Base-by-base conservation (phyloP, 1,140 invertebrate genomes). In the Cyphomyrmex costatus region DNA sequence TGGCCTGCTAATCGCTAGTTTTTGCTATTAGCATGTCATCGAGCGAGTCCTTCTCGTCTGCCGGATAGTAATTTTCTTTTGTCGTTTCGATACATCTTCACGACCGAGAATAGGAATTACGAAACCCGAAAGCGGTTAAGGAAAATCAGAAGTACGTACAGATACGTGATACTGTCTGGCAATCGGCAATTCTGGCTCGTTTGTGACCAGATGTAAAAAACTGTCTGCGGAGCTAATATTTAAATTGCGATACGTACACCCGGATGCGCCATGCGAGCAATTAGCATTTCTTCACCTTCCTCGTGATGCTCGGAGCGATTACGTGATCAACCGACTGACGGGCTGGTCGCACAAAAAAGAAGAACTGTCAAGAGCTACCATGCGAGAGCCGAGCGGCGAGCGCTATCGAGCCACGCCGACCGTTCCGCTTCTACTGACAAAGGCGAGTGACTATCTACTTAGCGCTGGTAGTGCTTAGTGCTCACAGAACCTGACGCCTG, bases 161-260 rank as follows among this genome's bases (percentile, higher is more conserved):
- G 36, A 2, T 66, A 66, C 19, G 16, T 33, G 60, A 61, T 33
- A 65, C 14, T n/a, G 36, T 42, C 36, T 8, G 10, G 36, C 36
- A 36, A 7, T 36, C 33, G 33, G 6, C 33, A 36, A 63, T 21
- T 12, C 7, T 19, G 16, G 8, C 3, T 14, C 14, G 30, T 51
- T n/a, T 27, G n/a, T n/a, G 42, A 14, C 36, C 21, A 42, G 16
- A 24, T 8, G 16, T 16, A 8, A 16, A 8, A 16, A 10, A 27
- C 14, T 27, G 21, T 49, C 24, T 49, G 46, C 10, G 42, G 33
- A 51, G 21, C 8, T 19, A 49, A 70, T 19, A 5, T 51, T 71
- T 73, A 30, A 73, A 73, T 21, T 53, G 70, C 49, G 49, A 76
- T 74, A 74, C 53, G 53, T 74, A 74, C 71, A 63, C 21, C 42